A percentile compares a stretch with the other conserved stretches of the same genome.
Evolutionary conservation across 2,113 vertebrate species (phyloP).

Genomic region (Bubalus kerabau): DNA sequence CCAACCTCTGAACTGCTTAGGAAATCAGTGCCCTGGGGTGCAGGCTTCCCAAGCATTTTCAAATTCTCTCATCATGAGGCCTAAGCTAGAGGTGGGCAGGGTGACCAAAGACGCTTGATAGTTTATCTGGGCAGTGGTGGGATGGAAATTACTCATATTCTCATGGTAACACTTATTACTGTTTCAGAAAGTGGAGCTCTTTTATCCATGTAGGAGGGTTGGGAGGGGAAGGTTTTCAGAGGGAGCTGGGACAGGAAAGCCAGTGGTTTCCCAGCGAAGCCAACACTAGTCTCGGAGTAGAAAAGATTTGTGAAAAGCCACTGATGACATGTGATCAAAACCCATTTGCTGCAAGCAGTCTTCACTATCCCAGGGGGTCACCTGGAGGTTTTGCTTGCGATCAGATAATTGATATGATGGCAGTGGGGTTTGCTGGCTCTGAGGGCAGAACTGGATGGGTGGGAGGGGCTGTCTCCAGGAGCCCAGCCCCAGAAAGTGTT

Average conservation of each 20-base stretch:
- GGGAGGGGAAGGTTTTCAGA: neutral
- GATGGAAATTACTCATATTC: neutral
- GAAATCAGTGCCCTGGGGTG: neutral
- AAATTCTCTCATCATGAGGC: neutral
- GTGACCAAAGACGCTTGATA: neutral
- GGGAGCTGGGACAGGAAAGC: neutral
- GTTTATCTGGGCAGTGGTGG: neutral
- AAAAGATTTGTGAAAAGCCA: neutral
- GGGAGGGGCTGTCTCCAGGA: neutral
- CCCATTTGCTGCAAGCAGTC: neutral
- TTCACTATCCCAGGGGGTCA: neutral
- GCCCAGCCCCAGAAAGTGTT: neutral
- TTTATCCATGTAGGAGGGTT: neutral
- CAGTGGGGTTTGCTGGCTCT: neutral
- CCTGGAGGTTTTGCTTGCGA: neutral
- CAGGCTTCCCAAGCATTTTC: neutral
- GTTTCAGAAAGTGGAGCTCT: neutral
- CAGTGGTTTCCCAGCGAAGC: neutral
- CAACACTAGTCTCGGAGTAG: neutral
- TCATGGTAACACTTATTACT: neutral
- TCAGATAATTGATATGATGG: neutral
- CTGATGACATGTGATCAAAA: neutral
- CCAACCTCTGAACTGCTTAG: neutral
- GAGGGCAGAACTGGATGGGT: accelerated
- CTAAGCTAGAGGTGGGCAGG: neutral